These are phyloP conservation scores for Ornithoptera priamus DNA, from an alignment of 2,888 invertebrate species.

Conservation along the genomic window DNA sequence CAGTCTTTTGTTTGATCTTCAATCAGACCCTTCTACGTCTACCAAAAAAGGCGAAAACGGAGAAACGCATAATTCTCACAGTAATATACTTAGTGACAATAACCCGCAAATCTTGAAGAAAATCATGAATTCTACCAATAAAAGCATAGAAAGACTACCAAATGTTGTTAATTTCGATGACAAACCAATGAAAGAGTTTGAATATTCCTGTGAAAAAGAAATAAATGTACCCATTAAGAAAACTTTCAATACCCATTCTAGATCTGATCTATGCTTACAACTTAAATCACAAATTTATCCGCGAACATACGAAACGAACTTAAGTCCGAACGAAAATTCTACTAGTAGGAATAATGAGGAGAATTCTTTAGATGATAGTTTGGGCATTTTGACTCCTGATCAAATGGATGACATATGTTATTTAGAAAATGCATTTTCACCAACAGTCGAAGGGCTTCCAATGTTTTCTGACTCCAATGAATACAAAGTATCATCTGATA, in stretches of 20 bases:
- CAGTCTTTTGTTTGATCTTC: slow-evolving; percentile 79
- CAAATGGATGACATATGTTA: slow-evolving; percentile 89
- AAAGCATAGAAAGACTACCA: slow-evolving; percentile 64
- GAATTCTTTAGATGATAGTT: slow-evolving; percentile 91
- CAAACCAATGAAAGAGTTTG: slow-evolving; percentile 72
- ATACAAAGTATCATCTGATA: slow-evolving; percentile 70
- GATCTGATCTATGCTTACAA: slow-evolving; percentile 72
- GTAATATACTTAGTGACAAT: slow-evolving; percentile 37
- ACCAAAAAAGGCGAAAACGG: slow-evolving; percentile 44
- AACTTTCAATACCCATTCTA: slow-evolving; percentile 65
- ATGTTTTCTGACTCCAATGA: slow-evolving; percentile 70
- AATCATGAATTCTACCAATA: slow-evolving; percentile 47
- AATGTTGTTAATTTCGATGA: slow-evolving; percentile 72
- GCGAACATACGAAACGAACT: slow-evolving; percentile 61
- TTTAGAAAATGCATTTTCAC: slow-evolving; percentile 82
- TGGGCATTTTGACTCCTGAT: slow-evolving; percentile 93
- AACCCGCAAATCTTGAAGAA: slow-evolving; percentile 46
- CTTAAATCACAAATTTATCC: slow-evolving; percentile 64
- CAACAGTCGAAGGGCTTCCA: slow-evolving; percentile 83
- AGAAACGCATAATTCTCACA: slow-evolving; percentile 52
- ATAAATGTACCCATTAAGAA: slow-evolving; percentile 55
- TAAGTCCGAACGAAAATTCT: slow-evolving; percentile 73
- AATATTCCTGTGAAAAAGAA: slow-evolving; percentile 74
- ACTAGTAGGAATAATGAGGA: slow-evolving; percentile 82
- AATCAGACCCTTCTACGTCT: slow-evolving; percentile 63